Conservation (phyloP, 2,113 vertebrate genomes). For the Isichthys henryi region DNA sequence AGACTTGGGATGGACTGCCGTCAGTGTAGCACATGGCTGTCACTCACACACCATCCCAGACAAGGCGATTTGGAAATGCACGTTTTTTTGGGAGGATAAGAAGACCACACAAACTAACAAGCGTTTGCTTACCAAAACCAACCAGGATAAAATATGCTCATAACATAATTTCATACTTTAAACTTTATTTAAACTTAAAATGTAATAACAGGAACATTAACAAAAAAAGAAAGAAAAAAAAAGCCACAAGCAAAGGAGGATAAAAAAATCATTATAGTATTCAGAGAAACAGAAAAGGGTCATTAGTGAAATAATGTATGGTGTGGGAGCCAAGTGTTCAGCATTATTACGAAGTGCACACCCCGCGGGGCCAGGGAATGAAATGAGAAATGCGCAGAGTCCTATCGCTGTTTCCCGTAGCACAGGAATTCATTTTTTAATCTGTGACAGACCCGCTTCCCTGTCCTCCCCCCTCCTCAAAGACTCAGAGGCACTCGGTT, state of each 20-base stretch:
- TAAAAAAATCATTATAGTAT: slow-evolving; percentile 7
- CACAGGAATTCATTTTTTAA: slow-evolving; percentile 12
- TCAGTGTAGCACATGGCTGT: not conserved
- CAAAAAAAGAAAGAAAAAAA: not conserved
- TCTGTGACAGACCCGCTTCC: not conserved
- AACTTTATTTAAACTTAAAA: slow-evolving; percentile 1
- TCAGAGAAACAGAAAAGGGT: not conserved
- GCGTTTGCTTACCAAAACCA: not conserved
- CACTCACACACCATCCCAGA: not conserved
- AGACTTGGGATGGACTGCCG: not conserved
- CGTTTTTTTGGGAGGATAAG: not conserved
- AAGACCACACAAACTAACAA: not conserved
- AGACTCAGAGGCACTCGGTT: not conserved
- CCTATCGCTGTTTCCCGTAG: not conserved
- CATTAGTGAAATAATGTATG: not conserved
- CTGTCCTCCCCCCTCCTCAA: not conserved
- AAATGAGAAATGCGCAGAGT: not conserved
- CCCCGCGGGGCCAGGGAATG: not conserved
- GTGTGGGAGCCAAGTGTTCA: not conserved
- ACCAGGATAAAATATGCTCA: not conserved
- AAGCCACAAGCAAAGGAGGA: not conserved
- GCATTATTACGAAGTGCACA: not conserved
- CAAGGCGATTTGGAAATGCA: not conserved
- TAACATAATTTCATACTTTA: not conserved
- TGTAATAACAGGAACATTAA: slow-evolving; percentile 1